These are phyloP conservation scores for Pseudomyrmex cubaensis DNA, from an alignment of 1,140 invertebrate species.

Conservation along the genomic window DNA sequence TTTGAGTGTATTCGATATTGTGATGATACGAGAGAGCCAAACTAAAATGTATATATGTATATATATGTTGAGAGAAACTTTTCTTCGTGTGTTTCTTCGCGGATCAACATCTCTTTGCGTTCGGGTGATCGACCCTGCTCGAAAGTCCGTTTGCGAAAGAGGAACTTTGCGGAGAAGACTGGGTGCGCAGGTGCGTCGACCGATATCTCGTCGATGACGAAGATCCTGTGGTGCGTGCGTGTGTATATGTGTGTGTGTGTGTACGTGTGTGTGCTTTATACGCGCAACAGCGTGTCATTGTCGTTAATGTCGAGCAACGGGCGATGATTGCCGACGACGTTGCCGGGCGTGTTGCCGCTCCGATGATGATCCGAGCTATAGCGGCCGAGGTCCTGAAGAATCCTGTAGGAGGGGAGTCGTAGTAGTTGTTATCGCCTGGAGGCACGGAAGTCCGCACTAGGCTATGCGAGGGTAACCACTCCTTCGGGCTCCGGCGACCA, in stretches of 20 bases:
- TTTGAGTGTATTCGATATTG: no score
- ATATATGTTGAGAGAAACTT: no score
- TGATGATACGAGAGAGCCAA: no score
- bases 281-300: conserved; percentile 71
- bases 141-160: conserved; percentile 12
- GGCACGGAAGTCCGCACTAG: conserved; percentile 77
- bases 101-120: not conserved
- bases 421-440: conserved; percentile 77
- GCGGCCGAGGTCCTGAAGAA: conserved; percentile 63
- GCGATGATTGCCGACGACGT: conserved; percentile 57
- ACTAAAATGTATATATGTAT: no score
- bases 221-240: not conserved
- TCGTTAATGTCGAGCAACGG: conserved; percentile 74
- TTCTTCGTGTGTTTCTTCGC: no score
- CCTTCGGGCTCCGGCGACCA: conserved; percentile 91
- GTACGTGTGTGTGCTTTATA: conserved; percentile 35
- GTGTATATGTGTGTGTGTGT: no score
- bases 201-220: conserved; percentile 30
- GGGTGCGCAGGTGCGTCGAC: conserved; percentile 3
- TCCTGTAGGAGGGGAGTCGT: conserved; percentile 68
- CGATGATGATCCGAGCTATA: conserved; percentile 24
- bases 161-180: conserved; percentile 28
- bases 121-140: not conserved
- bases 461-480: conserved; percentile 88
- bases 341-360: conserved; percentile 18